Base-by-base conservation (phyloP, 1,140 invertebrate genomes). In the Berghia stephanieae region DNA sequence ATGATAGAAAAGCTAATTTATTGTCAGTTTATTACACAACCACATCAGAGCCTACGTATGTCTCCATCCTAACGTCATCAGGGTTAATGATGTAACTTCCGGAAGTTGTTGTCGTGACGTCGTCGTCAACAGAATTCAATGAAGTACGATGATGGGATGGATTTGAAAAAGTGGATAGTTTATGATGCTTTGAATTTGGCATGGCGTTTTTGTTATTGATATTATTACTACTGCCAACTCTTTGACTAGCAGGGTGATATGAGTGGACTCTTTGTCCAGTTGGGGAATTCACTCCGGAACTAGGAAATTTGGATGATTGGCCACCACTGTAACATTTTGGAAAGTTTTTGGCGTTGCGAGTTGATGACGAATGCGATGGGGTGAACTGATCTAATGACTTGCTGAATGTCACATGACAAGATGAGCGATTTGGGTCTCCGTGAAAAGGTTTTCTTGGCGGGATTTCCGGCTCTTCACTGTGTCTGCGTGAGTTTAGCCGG, bases 71-170 rank as follows among this genome's bases (percentile, higher is more conserved):
- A 3, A 83, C 44, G 27, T 84, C 83, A 18, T 84, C 83, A 0
- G 80, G 80, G 71, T 81, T 83, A 55, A 84, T 79, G 4, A 82
- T 80, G 78, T 84, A 84, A 70, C 83, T 84, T 18, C 83, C 83
- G 43, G 83, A 84, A 24, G 83, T 84, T 3, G 83, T 84, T 5
- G 83, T 84, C 8, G 79, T 80, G n/a, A 77, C 82, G 68, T 84
- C 83, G 40, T 84, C 83, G 34, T 84, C 83, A n/a, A 70, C 21
- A 0, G 79, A 80, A 0, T 66, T 60, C 24, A 76, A 31, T 8
- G 74, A 76, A 6, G 68, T 38, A 21, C 52, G 60, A 2, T 63
- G 40, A 34, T n/a, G 42, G 3, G 74, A n/a, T n/a, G n/a, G n/a
- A n/a, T n/a, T 67, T 24, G 31, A 27, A 24, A 76, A 68, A 3